These are phyloP conservation scores for Octomys mimax DNA, from an alignment of 2,797 vertebrate species.

Conservation along the genomic window DNA sequence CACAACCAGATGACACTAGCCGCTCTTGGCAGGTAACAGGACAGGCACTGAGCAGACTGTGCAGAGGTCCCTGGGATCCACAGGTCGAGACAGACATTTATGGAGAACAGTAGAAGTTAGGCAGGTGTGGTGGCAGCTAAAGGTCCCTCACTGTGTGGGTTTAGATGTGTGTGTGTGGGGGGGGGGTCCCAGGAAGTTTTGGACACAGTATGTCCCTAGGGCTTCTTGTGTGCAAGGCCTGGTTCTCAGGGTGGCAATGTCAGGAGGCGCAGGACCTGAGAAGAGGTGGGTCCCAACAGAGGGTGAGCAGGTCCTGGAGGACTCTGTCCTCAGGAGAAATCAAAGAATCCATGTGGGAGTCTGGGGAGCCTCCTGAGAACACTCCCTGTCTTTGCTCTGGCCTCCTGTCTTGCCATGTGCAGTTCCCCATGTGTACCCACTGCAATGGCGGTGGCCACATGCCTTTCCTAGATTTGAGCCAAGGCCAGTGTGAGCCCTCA, in stretches of 20 bases:
- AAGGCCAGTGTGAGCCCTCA: too few relatives aligned
- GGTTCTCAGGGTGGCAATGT: not conserved
- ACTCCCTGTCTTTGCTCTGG: not conserved
- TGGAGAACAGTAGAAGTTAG: not conserved
- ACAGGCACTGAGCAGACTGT: not conserved
- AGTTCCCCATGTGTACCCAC: too few relatives aligned
- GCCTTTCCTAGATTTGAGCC: not conserved
- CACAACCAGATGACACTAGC: not conserved
- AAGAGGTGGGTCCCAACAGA: too few relatives aligned
- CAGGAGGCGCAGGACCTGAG: not conserved
- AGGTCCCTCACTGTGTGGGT: not conserved
- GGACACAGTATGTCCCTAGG: not conserved
- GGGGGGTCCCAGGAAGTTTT: too few relatives aligned
- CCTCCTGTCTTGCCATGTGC: not conserved
- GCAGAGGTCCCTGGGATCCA: not conserved
- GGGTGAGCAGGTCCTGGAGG: too few relatives aligned
- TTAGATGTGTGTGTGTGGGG: not conserved
- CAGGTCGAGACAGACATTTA: not conserved
- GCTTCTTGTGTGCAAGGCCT: not conserved
- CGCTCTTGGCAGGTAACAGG: not conserved
- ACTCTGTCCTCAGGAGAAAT: not conserved
- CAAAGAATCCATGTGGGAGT: not conserved
- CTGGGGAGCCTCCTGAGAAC: not conserved
- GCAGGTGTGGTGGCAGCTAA: accelerated
- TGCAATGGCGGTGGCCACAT: accelerated